Conservation (phyloP, 2,113 vertebrate species). For the Girardinichthys multiradiatus region DNA sequence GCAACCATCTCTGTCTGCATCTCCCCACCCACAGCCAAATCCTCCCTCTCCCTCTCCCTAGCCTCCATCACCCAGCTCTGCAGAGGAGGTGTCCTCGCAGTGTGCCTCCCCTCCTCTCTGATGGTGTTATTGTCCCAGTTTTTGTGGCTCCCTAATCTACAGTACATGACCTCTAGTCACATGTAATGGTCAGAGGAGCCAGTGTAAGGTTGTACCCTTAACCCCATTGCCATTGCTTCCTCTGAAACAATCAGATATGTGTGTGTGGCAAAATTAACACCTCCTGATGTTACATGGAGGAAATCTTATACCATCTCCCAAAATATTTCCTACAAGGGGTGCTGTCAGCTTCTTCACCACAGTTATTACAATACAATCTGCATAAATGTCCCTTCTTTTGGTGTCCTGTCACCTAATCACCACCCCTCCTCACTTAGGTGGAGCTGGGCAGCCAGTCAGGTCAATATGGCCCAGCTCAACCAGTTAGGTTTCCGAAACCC, state of each 20-base stretch:
- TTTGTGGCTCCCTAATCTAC: conserved; percentile 28
- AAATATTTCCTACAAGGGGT: conserved; percentile 19
- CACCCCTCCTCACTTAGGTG: conserved; percentile 10
- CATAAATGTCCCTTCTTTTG: not conserved
- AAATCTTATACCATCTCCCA: not conserved
- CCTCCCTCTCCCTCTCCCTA: conserved; percentile 4
- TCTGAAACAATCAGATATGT: too few relatives aligned
- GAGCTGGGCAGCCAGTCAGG: conserved; percentile 14
- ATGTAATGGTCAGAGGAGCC: conserved; percentile 20
- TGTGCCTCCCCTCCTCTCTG: conserved; percentile 10
- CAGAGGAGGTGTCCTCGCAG: conserved; percentile 56
- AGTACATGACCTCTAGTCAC: conserved; percentile 34
- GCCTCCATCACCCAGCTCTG: conserved; percentile 40
- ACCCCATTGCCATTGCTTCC: not conserved
- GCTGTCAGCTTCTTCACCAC: conserved; percentile 2
- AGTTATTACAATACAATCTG: conserved; percentile 7
- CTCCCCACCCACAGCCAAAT: not conserved
- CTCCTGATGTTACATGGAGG: not conserved
- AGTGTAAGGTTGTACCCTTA: not conserved
- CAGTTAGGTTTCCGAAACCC: conserved; percentile 25
- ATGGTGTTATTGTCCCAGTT: conserved; percentile 41
- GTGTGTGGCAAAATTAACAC: too few relatives aligned
- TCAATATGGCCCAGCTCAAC: conserved; percentile 25
- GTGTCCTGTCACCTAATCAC: not conserved
- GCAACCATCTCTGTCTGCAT: conserved; percentile 7